phyloP scores from a whole-genome alignment of 35 echinoderm and acorn worm genomes.

The Patiria miniata region DNA sequence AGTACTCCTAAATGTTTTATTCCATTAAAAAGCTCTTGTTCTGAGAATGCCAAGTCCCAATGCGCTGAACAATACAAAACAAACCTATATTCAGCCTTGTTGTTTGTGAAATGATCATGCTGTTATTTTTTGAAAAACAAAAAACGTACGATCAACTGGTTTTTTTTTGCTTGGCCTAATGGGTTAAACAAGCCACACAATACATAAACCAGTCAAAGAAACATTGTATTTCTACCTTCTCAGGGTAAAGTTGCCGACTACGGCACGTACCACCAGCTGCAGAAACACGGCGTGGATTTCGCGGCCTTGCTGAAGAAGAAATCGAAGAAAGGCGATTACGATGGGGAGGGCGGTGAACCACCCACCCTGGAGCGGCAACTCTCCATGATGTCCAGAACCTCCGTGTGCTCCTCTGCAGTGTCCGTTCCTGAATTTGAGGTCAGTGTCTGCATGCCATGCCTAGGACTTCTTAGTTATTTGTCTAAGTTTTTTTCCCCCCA shows the following conservation, averaged over 20 bases:
- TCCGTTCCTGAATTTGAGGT: not conserved
- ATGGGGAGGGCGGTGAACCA: not conserved
- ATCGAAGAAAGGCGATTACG: conserved; percentile 10
- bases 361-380: not conserved
- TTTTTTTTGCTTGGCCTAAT: too few relatives aligned
- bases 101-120: too few relatives aligned
- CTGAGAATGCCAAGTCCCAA: too few relatives aligned
- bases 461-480: not conserved
- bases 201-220: too few relatives aligned
- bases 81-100: too few relatives aligned
- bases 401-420: not conserved
- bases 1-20: too few relatives aligned
- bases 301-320: conserved; percentile 72
- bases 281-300: conserved; percentile 75
- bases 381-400: not conserved
- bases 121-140: too few relatives aligned
- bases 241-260: conserved; percentile 73
- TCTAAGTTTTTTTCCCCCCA: not conserved
- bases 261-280: conserved; percentile 72
- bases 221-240: not conserved
- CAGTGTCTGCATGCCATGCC: too few relatives aligned
- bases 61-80: too few relatives aligned
- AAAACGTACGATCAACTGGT: too few relatives aligned
- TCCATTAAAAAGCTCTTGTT: too few relatives aligned
- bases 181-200: too few relatives aligned